Percentiles rank a stretch among this genome's conserved stretches.
Conservation (phyloP, 2,797 vertebrate species). For the Melanogrammus aeglefinus region DNA sequence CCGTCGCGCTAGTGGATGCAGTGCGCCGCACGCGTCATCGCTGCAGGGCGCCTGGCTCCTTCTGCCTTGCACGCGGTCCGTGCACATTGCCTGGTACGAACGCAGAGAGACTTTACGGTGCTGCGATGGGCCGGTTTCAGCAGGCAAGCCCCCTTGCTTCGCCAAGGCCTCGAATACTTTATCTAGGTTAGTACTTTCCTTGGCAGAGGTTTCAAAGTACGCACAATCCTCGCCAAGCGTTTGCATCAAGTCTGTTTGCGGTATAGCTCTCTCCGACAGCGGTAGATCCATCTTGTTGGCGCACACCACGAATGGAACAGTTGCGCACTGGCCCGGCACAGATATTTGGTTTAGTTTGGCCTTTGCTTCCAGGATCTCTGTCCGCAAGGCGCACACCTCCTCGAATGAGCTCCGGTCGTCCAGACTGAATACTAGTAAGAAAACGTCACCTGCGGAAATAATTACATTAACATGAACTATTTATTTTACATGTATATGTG, state of each 20-base stretch:
- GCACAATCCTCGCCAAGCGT: conserved; percentile 64
- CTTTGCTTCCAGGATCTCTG: conserved; percentile 73
- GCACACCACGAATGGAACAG: conserved; percentile 70
- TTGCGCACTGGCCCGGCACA: conserved; percentile 35
- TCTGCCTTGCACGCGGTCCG: conserved; percentile 29
- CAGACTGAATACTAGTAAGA: conserved; percentile 76
- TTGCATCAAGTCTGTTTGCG: conserved; percentile 55
- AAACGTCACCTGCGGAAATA: conserved; percentile 70
- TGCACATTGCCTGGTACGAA: conserved; percentile 68
- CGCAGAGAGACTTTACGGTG: conserved; percentile 78
- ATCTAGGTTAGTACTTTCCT: conserved; percentile 73
- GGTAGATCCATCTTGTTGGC: conserved; percentile 74
- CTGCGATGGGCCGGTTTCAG: conserved; percentile 73
- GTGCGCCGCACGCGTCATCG: conserved; percentile 63
- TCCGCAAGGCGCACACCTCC: conserved; percentile 66
- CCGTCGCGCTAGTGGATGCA: conserved; percentile 68
- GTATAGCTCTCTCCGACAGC: conserved; percentile 49
- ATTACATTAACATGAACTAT: neutral
- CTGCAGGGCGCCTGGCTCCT: conserved; percentile 17
- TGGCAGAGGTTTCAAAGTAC: conserved; percentile 77
- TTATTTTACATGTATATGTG: neutral
- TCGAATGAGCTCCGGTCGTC: conserved; percentile 73
- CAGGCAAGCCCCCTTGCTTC: conserved; percentile 68
- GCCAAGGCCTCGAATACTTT: conserved; percentile 72
- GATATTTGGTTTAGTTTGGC: conserved; percentile 61